These are phyloP conservation scores for Lochmaea capreae DNA, from an alignment of 2,888 invertebrate genomes.

Conservation along the genomic window DNA sequence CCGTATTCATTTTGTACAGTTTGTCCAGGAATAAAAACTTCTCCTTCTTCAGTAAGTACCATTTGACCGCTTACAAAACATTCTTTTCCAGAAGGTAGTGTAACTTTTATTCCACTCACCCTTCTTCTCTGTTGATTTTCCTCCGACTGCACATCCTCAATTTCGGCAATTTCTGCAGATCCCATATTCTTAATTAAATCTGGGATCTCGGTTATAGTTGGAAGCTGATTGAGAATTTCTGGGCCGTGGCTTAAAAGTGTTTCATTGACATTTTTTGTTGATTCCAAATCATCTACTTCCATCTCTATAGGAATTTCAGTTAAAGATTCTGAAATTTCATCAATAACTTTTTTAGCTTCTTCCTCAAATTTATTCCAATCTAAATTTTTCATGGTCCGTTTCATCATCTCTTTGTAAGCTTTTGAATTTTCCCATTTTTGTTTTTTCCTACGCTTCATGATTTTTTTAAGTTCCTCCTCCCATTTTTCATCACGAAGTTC, in stretches of 20 bases:
- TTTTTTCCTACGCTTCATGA: constrained; percentile 60
- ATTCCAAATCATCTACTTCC: constrained; percentile 69
- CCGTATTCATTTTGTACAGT: constrained; percentile 78
- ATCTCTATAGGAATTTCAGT: constrained; percentile 64
- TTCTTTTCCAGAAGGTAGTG: constrained; percentile 75
- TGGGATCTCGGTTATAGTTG: constrained; percentile 73
- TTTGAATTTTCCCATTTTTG: constrained; percentile 62
- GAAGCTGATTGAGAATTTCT: constrained; percentile 71
- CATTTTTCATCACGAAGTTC: constrained; percentile 77
- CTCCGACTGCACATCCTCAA: constrained; percentile 64
- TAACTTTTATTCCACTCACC: constrained; percentile 61
- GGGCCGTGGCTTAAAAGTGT: constrained; percentile 68
- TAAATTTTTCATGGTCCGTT: constrained; percentile 73
- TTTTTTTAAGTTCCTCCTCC: constrained; percentile 65
- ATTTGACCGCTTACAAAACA: constrained; percentile 80
- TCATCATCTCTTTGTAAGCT: constrained; percentile 73
- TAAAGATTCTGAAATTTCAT: constrained; percentile 59
- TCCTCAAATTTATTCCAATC: constrained; percentile 76
- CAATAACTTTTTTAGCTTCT: constrained; percentile 68
- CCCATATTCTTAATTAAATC: constrained; percentile 73
- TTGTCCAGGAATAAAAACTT: constrained; percentile 81
- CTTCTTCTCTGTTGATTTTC: constrained; percentile 50
- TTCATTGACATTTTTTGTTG: constrained; percentile 72
- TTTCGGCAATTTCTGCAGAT: constrained; percentile 70
- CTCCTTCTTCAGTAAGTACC: constrained; percentile 76